Base-by-base conservation (phyloP, 2,888 invertebrate genomes). In the Norana najaformis region DNA sequence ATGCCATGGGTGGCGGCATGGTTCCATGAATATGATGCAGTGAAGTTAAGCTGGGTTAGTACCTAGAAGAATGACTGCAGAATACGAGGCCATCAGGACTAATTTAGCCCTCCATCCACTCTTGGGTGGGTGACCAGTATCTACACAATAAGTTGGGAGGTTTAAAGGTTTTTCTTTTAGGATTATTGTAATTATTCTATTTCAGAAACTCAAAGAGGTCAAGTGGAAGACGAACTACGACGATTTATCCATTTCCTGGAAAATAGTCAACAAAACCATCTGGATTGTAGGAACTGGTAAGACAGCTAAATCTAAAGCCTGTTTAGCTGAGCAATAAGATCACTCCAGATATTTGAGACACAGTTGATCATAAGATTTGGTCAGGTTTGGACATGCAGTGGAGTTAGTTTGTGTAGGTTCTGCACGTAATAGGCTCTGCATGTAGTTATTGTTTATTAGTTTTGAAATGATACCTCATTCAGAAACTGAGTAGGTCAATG, bases 211-310 rank as follows among this genome's bases (percentile, higher is more conserved):
- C 37, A 92, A 91, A 88, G 90, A 91, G 34, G 89, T 90, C 36
- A 90, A 90, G 41, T 91, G 91, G 91, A 90, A 90, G 53, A 90
- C 53, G 88, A 90, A 69, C 83, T 88, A 34, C 47, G 85, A 89
- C 30, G 89, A 90, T n/a, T 38, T 90, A 20, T 36, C 88, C 36
- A 90, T 90, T 23, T 47, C 53, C 23, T 18, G 47, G 89, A 89
- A 88, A 82, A 88, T 91, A 35, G 37, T 89, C n/a, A 47, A 83
- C n/a, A 92, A 91, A 82, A 47, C 83, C 13, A 35, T 92, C 82
- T 92, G 92, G 91, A 38, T 91, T 18, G 0, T 90, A n/a, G 90
- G 90, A 35, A 89, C 90, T 34, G 91, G 91, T 91, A 85, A 88
- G 69, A 69, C 69, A 69, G 6, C 47, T n/a, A 16, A 69, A 5